Evolutionary conservation across 2,113 vertebrate species (phyloP), one percentile per base, ranked within the genome.

Genomic region (Lepidothrix coronata): DNA sequence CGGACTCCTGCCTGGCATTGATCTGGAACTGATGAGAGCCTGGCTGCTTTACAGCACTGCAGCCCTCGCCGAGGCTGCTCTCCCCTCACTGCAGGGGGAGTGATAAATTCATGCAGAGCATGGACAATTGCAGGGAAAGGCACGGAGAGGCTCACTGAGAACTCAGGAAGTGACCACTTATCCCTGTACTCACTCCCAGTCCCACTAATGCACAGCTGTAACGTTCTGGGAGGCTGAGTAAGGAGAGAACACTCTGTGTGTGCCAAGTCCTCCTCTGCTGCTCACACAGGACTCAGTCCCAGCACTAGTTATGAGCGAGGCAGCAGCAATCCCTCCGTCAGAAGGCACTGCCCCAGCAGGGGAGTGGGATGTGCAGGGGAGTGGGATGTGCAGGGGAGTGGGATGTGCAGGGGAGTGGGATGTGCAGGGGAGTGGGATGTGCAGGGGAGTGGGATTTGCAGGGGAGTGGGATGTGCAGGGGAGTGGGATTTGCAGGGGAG

Each of bases 61-160:
- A 95, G 96, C 91, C 96, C 54, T 61, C 9, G 11, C 44, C n/a
- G 67, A 61, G 57, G 77, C 91, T 73, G 92, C 81, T 86, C 52
- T 39, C 95, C 84, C 57, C 91, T 94, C 91, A 35, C 85, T 78
- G 93, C 93, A 88, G 94, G 75, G 66, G 22, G 35, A 61, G 12
- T 81, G 96, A 95, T 58, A 62, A 76, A 95, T 95, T 39, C 93
- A 85, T 95, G 93, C 94, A 88, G 89, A 55, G 89, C 95, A 79
- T 89, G 85, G 91, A 85, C 77, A 91, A 13, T 23, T 88, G 95
- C 93, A 91, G 81, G 73, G 77, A 35, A 88, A 54, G 5, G 11
- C 51, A 52, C 0, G 0, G 66, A 85, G 77, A 87, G 44, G 73
- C 86, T 84, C n/a, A 5, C 63, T 43, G 62, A 41, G 86, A 89